Evolutionary conservation across 2,797 vertebrate species (phyloP).

Genomic region (Morelia viridis): DNA sequence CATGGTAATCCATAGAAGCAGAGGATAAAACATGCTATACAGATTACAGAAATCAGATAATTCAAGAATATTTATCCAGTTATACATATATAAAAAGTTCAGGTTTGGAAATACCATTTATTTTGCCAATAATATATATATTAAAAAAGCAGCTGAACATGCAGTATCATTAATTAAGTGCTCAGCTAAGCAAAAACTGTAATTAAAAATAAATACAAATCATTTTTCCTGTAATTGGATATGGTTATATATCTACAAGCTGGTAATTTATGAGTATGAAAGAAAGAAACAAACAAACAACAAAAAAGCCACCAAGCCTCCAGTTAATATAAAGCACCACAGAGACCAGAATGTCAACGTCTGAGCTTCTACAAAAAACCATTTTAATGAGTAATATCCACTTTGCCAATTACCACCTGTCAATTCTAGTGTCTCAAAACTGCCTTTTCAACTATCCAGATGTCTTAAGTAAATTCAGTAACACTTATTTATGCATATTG

Average conservation of each 20-base stretch:
- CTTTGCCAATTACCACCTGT: slow-evolving; percentile 29
- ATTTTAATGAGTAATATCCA: slow-evolving; percentile 47
- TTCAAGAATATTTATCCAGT: slow-evolving; percentile 35
- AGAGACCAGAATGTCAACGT: slow-evolving; percentile 48
- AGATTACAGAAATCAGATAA: slow-evolving; percentile 15
- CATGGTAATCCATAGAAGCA: neutral
- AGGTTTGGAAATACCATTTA: slow-evolving; percentile 50
- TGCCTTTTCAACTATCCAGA: slow-evolving; percentile 30
- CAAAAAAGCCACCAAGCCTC: neutral
- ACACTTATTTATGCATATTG: slow-evolving; percentile 17
- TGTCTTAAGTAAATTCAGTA: slow-evolving; percentile 33
- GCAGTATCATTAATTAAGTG: slow-evolving; percentile 64
- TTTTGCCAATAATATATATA: slow-evolving; percentile 57
- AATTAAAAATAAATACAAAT: slow-evolving; percentile 73
- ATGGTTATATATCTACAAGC: slow-evolving; percentile 47
- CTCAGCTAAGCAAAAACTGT: slow-evolving; percentile 66
- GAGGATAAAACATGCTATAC: slow-evolving; percentile 23
- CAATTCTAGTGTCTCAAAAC: slow-evolving; percentile 38
- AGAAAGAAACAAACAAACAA: slow-evolving; percentile 40
- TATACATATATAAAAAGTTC: slow-evolving; percentile 32
- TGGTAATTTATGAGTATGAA: slow-evolving; percentile 54
- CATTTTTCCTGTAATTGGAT: slow-evolving; percentile 62
- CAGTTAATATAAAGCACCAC: slow-evolving; percentile 45
- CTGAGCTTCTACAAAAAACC: slow-evolving; percentile 39
- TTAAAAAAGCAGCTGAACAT: slow-evolving; percentile 38